Conservation (phyloP, 2,888 invertebrate species). For the Epinotia brunnichana region DNA sequence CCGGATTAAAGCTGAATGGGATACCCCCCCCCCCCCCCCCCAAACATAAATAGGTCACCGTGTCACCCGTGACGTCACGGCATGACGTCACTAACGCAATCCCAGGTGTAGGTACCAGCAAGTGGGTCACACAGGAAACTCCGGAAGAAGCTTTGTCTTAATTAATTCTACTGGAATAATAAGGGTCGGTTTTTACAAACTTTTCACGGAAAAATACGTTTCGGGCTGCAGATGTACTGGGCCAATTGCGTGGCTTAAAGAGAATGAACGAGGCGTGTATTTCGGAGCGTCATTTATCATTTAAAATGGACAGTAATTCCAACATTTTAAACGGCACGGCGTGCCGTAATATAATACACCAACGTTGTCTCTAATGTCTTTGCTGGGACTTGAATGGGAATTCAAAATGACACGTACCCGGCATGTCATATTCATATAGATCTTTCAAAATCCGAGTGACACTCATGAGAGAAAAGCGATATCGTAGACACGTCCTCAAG, state of each 20-base stretch:
- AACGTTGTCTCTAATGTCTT: too few species aligned
- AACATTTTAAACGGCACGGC: too few species aligned
- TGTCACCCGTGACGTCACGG: conserved; percentile 73
- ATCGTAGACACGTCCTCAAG: too few species aligned
- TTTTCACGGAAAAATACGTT: conserved; percentile 3
- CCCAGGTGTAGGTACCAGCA: conserved; percentile 44
- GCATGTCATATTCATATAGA: too few species aligned
- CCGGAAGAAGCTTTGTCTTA: conserved; percentile 37
- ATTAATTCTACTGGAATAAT: conserved; percentile 30
- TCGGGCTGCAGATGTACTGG: background rate
- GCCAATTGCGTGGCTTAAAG: background rate
- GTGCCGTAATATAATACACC: too few species aligned
- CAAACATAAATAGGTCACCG: conserved; percentile 70
- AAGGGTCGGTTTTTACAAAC: conserved; percentile 16
- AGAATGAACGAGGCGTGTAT: background rate
- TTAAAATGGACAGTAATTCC: background rate
- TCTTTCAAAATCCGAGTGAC: too few species aligned
- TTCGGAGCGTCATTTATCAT: background rate
- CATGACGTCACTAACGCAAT: conserved; percentile 66
- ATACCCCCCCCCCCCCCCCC: conserved; percentile 59
- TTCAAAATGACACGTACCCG: too few species aligned
- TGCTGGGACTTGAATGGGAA: too few species aligned
- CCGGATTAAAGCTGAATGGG: conserved; percentile 75
- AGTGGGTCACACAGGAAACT: conserved; percentile 40
- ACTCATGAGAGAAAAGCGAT: too few species aligned